Conservation (phyloP, 2,888 invertebrate genomes). For the Pseudococcus viburni region DNA sequence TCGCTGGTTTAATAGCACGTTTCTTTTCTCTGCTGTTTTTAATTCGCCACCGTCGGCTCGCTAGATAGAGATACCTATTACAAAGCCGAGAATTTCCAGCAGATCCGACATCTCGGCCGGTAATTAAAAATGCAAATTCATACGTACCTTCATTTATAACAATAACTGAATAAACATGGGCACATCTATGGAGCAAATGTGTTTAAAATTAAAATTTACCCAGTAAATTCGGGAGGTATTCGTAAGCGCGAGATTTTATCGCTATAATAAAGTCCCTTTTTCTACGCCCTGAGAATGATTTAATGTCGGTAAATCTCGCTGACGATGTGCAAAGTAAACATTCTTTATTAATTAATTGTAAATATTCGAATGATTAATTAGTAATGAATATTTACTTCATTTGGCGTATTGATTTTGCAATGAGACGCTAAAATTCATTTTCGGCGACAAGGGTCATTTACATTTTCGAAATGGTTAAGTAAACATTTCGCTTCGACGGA, state of each 20-base stretch:
- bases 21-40: neutral
- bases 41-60: neutral
- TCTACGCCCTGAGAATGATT: neutral
- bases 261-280: neutral
- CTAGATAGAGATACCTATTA: neutral
- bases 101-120: neutral
- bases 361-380: slow-evolving; percentile 21
- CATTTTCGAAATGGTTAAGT: neutral
- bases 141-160: neutral
- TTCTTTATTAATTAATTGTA: slow-evolving; percentile 18
- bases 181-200: neutral
- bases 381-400: slow-evolving; percentile 4
- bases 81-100: neutral
- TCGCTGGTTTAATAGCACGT: neutral
- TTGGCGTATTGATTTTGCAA: neutral
- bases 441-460: neutral
- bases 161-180: neutral
- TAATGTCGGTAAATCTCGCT: neutral
- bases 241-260: neutral
- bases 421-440: neutral
- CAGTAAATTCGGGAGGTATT: neutral
- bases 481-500: neutral
- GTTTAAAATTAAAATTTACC: neutral
- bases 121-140: slow-evolving; percentile 12
- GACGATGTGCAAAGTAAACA: neutral